A percentile compares a stretch with the other conserved stretches of the same genome.
phyloP scores from a whole-genome alignment of 2,888 invertebrate genomes.

The Apodemia duryi region DNA sequence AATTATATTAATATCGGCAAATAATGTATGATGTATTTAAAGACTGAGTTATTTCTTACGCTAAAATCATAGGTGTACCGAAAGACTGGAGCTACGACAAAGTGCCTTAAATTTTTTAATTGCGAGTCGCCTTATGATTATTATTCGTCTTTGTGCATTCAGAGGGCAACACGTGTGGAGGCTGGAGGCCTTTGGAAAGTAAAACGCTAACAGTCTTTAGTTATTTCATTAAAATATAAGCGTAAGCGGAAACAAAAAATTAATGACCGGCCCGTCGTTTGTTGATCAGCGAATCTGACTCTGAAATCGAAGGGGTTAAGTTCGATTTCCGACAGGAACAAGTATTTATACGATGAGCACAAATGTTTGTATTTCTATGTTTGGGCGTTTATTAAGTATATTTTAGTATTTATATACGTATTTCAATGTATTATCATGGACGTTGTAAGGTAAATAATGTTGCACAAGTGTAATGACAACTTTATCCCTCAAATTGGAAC shows the following conservation, averaged over 20 bases:
- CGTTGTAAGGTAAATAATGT: no score
- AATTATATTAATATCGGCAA: neutral
- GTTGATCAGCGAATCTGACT: no score
- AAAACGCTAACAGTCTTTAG: constrained; percentile 41
- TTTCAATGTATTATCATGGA: no score
- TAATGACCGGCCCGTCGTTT: no score
- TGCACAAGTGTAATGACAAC: neutral
- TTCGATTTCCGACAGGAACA: neutral
- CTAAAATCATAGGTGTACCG: constrained; percentile 39
- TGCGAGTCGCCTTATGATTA: constrained; percentile 70
- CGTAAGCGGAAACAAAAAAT: constrained; percentile 12
- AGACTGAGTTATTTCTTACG: constrained; percentile 34
- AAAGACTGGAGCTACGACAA: constrained; percentile 57
- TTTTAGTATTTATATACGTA: no score
- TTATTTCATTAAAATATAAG: constrained; percentile 31
- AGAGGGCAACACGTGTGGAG: constrained; percentile 55
- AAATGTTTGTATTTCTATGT: no score
- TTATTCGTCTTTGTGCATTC: constrained; percentile 75
- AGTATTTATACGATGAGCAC: neutral
- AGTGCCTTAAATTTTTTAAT: constrained; percentile 79
- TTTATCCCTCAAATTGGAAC: no score
- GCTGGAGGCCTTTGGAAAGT: constrained; percentile 46
- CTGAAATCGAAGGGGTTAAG: no score
- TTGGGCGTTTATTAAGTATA: no score
- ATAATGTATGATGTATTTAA: neutral